phyloP scores from a whole-genome alignment of 30 jellyfish, hydroid and myxozoan species.

The Aurelia sp. region DNA sequence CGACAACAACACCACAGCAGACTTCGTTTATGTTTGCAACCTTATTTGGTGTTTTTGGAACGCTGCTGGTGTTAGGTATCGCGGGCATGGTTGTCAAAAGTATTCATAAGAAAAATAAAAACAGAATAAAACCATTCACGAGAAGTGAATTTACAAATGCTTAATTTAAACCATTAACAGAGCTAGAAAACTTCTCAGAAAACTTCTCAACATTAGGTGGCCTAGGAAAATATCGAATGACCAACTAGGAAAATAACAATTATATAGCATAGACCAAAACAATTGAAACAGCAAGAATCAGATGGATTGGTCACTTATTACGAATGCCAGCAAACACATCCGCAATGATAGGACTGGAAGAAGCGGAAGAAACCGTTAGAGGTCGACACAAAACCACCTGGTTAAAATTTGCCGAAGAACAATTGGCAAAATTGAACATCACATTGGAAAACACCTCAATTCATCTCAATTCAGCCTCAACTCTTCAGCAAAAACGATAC shows the following conservation, averaged over 20 bases:
- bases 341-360: too few species aligned
- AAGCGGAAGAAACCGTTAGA: too few species aligned
- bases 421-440: too few species aligned
- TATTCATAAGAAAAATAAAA: constrained; percentile 6
- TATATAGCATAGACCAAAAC: too few species aligned
- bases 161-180: not conserved
- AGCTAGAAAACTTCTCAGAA: not conserved
- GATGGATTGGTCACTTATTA: too few species aligned
- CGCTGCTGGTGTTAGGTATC: constrained; percentile 31
- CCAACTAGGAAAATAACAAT: not conserved
- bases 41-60: constrained; percentile 44
- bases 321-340: too few species aligned
- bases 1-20: not conserved
- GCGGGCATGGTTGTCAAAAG: constrained; percentile 20
- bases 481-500: too few species aligned
- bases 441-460: too few species aligned
- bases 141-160: not conserved
- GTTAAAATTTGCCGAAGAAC: too few species aligned
- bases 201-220: not conserved
- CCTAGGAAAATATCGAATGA: not conserved
- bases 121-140: constrained; percentile 32
- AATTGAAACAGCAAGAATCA: too few species aligned
- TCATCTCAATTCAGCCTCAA: too few species aligned
- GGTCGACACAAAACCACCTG: too few species aligned
- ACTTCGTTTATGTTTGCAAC: constrained; percentile 23